Evolutionary conservation across 1,140 invertebrate species (phyloP).

Genomic region (Coptotermes formosanus): DNA sequence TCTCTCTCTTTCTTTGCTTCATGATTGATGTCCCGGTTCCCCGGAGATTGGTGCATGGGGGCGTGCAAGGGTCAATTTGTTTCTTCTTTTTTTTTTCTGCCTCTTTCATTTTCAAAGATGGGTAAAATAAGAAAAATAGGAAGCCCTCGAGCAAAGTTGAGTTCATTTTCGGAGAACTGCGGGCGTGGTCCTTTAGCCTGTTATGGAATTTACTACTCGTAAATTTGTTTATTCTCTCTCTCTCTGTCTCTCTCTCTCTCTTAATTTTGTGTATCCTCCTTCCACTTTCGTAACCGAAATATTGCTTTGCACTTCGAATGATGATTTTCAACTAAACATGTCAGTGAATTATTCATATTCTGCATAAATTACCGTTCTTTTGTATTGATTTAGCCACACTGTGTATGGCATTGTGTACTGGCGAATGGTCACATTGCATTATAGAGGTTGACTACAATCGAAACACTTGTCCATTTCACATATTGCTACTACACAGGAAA

Average conservation of each 20-base stretch:
- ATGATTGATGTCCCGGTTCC: slow-evolving; percentile 10
- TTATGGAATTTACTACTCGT: slow-evolving; percentile 13
- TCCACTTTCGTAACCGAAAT: neutral
- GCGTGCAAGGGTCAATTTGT: slow-evolving; percentile 7
- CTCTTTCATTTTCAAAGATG: neutral
- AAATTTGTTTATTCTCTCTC: neutral
- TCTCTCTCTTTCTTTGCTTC: neutral
- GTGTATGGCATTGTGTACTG: too few species aligned
- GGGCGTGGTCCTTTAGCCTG: neutral
- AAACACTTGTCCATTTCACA: too few species aligned
- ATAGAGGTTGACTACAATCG: too few species aligned
- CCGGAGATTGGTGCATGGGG: slow-evolving; percentile 8
- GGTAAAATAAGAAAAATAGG: slow-evolving; percentile 3
- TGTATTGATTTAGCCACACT: neutral
- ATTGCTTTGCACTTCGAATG: neutral
- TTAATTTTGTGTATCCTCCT: neutral
- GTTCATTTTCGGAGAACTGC: neutral
- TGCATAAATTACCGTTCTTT: neutral
- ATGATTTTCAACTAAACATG: neutral
- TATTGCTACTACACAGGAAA: too few species aligned
- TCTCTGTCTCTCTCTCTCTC: neutral
- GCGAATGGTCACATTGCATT: too few species aligned
- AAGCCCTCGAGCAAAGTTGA: neutral
- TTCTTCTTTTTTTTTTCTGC: neutral
- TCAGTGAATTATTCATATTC: neutral